Conservation (phyloP, 2,797 vertebrate genomes). For the Pseudomugil tenellus region DNA sequence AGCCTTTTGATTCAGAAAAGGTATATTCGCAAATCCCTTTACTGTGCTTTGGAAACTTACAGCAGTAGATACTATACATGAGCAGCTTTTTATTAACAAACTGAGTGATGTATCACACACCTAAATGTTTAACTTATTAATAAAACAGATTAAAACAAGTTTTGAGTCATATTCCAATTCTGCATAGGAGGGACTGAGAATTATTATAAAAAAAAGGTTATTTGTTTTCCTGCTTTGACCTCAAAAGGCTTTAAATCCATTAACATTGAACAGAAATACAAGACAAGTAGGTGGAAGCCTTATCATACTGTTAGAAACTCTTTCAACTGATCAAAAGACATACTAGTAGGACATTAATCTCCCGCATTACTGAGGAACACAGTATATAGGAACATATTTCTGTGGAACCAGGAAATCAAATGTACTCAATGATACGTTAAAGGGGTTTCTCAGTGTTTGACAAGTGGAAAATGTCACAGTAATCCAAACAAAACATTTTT, state of each 20-base stretch:
- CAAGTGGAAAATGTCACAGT: background rate
- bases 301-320: conserved; percentile 4
- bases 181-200: background rate
- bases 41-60: conserved; percentile 1
- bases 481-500: too few relatives aligned
- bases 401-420: conserved; percentile 3
- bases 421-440: conserved; percentile 6
- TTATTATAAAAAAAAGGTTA: too few relatives aligned
- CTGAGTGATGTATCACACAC: background rate
- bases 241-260: background rate
- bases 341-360: too few relatives aligned
- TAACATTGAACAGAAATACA: background rate
- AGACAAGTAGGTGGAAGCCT: background rate
- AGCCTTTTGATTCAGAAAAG: conserved; percentile 34
- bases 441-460: background rate
- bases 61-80: conserved; percentile 2
- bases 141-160: background rate
- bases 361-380: conserved; percentile 7
- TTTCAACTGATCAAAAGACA: conserved; percentile 33
- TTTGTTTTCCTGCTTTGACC: too few relatives aligned
- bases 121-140: background rate
- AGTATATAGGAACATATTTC: conserved; percentile 2
- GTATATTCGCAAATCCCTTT: conserved; percentile 21
- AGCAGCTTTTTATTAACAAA: background rate
- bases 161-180: background rate